Base-by-base conservation (phyloP, 92 coral and sea anemone species). In the Epizoanthus ramosus region DNA sequence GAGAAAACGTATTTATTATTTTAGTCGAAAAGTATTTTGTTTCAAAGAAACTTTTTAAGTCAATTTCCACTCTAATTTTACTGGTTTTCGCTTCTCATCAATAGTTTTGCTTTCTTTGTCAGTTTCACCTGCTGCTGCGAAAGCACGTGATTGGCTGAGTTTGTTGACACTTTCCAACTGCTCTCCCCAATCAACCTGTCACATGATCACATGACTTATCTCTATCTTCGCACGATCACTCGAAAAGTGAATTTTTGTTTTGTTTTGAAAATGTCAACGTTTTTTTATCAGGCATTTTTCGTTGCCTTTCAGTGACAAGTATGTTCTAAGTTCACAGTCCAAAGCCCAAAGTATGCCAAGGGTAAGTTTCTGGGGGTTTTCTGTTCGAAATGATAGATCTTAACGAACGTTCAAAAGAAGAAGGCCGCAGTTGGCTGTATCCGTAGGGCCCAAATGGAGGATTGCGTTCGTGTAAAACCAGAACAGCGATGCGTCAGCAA, bases 101-200 rank as follows among this genome's bases (percentile, higher is more conserved):
- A 15, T 69, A 77, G 71, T 77, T 77, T 71, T 59, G 50, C 54
- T 61, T 77, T 75, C 12, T 61, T 28, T 75, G 58, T 35, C 21
- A 77, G 9, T 18, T 56, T 59, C 82, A 77, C 82, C 82, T 77
- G 82, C 24, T 59, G 68, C 16, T 8, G 6, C 7, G 8, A 18
- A 16, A 71, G 16, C 57, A 60, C 28, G 80, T 86, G 94, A 90
- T 93, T 93, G 97, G 97, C 56, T 68, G 59, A 66, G 58, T 68
- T 68, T 88, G 88, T 93, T 90, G 85, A 88, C 87, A 88, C 75
- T 86, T 80, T 84, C 80, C 66, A 88, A 69, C 50, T 43, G 50
- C 50, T 43, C 50, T 4, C 47, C 50, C 70, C 50, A 57, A 31
- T 63, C 63, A 79, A 74, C 81, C 80, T 57, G 89, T 91, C 91